These are phyloP conservation scores for Macroglossus sobrinus DNA, from an alignment of 2,113 vertebrate genomes.

Conservation along the genomic window DNA sequence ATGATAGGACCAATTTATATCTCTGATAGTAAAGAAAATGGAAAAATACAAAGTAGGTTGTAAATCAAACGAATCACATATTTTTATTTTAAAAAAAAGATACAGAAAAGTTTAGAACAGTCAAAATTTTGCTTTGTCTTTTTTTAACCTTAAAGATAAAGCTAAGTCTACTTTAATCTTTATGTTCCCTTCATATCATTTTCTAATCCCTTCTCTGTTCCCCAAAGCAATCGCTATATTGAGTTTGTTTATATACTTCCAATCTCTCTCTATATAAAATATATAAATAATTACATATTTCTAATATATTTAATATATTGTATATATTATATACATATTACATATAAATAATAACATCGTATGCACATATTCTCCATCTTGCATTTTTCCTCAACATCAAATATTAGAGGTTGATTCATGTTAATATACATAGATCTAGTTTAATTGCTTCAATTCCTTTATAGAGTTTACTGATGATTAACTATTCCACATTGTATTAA, in stretches of 20 bases:
- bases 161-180: neutral
- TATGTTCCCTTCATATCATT: neutral
- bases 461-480: neutral
- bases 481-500: neutral
- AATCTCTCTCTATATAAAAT: neutral
- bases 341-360: neutral
- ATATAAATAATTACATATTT: neutral
- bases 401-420: neutral
- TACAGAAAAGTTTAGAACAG: neutral
- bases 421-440: neutral
- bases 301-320: neutral
- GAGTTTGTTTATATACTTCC: neutral
- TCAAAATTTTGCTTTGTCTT: neutral
- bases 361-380: neutral
- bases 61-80: neutral
- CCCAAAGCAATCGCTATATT: neutral
- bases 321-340: neutral
- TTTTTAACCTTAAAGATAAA: neutral
- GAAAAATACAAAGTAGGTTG: neutral
- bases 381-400: neutral
- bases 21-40: neutral
- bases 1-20: neutral
- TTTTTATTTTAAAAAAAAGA: neutral
- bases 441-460: neutral
- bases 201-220: neutral